phyloP scores from a whole-genome alignment of 1,140 invertebrate genomes.

The Spodoptera litura region DNA sequence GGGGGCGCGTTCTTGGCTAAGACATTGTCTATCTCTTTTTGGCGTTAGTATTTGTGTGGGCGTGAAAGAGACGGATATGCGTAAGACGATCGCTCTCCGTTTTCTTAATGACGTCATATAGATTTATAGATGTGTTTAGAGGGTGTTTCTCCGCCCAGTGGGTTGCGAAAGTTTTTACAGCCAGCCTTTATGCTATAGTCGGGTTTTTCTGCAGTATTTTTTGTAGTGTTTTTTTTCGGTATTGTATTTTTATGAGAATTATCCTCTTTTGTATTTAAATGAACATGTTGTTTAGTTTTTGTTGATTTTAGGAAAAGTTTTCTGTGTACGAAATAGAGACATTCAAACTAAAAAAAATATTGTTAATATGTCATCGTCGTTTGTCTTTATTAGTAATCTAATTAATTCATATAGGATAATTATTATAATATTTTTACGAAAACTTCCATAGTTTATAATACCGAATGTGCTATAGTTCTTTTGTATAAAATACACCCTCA shows the following conservation, averaged over 20 bases:
- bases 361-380: too few species aligned
- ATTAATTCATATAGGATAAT: too few species aligned
- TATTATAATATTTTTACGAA: too few species aligned
- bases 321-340: too few species aligned
- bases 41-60: slow-evolving; percentile 56
- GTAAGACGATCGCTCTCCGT: slow-evolving; percentile 73
- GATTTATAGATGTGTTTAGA: slow-evolving; percentile 79
- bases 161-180: slow-evolving; percentile 74
- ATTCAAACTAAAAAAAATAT: too few species aligned
- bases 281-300: too few species aligned
- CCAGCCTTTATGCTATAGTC: slow-evolving; percentile 73
- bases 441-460: too few species aligned
- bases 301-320: too few species aligned
- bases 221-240: slow-evolving; percentile 40
- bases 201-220: slow-evolving; percentile 49
- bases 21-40: slow-evolving; percentile 69
- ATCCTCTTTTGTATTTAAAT: neutral
- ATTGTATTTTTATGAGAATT: slow-evolving; percentile 27
- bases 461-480: too few species aligned
- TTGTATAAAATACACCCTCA: too few species aligned
- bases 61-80: slow-evolving; percentile 69
- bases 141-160: slow-evolving; percentile 63
- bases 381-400: too few species aligned
- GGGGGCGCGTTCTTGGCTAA: slow-evolving; percentile 69
- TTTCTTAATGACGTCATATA: slow-evolving; percentile 85